phyloP scores from a whole-genome alignment of 2,113 vertebrate genomes.

The Leptobrachium ailaonicum region DNA sequence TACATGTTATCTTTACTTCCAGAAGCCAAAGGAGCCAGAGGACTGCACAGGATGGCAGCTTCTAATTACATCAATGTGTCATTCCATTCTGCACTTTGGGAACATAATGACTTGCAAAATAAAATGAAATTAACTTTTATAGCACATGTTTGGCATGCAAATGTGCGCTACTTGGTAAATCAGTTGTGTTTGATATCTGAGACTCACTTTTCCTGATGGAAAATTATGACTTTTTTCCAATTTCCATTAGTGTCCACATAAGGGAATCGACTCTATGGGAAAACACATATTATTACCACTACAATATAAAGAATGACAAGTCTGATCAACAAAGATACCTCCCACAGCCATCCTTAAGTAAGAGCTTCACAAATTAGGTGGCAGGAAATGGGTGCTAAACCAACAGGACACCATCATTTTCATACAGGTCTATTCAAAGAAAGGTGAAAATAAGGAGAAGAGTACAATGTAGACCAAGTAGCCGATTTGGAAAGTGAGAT shows the following conservation, averaged over 20 bases:
- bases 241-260: slow-evolving; percentile 1
- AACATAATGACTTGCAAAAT: slow-evolving; percentile 37
- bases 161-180: neutral
- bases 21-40: slow-evolving; percentile 52
- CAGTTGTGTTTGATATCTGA: slow-evolving; percentile 1
- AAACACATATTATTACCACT: neutral
- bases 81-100: slow-evolving; percentile 45
- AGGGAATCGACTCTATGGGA: slow-evolving; percentile 1
- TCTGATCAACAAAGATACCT: too few species aligned
- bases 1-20: slow-evolving; percentile 37
- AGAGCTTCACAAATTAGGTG: too few species aligned
- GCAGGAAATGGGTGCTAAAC: too few species aligned
- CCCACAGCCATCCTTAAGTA: too few species aligned
- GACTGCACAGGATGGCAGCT: slow-evolving; percentile 48
- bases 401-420: too few species aligned
- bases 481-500: too few species aligned
- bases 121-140: slow-evolving; percentile 27
- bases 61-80: slow-evolving; percentile 57
- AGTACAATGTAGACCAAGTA: too few species aligned
- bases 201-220: slow-evolving; percentile 2
- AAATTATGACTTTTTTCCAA: neutral
- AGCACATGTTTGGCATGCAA: slow-evolving; percentile 44
- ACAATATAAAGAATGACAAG: neutral
- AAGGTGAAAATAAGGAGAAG: too few species aligned
- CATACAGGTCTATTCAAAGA: too few species aligned